Evolutionary conservation across 2,797 vertebrate species (phyloP), one percentile per base, ranked within the genome.

Genomic region (Fistularia tabacaria): DNA sequence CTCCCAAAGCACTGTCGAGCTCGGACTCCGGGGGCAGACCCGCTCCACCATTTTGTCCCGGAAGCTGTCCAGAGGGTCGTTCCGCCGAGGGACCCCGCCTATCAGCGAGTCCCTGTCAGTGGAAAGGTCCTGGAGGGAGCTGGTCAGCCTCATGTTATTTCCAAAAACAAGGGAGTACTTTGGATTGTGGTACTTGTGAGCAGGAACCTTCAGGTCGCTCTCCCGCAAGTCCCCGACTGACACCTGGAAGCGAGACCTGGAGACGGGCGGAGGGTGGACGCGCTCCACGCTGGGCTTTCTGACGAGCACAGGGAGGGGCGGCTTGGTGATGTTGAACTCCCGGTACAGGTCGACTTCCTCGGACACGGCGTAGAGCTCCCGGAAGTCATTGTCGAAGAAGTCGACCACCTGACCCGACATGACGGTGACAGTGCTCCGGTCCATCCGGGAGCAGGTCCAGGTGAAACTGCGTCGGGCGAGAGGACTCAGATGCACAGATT

Each of bases 161-260:
- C 93, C 92, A 6, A 93, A 85, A 45, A 96, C 95, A 70, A 99
- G 80, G 9, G 92, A 89, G 10, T 99, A 99, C 76, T 97, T 99
- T 8, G 97, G 97, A 62, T 97, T 98, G 87, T 98, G 94, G 45
- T 94, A 91, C 66, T 98, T 98, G 53, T 94, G 94, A 0, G 93
- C 92, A 9, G 95, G 95, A 0, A 95, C 93, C 59, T 86, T 88
- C 15, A 89, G 39, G 59, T 82, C 76, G 0, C 14, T 11, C 14
- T 45, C 77, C 25, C 64, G 75, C 6, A 79, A 74, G 38, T 90
- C 89, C 9, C 71, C 80, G 6, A 86, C 46, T 0, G 86, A 77
- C 0, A 87, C 75, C 38, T 92, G 90, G 59, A 92, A 92, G 49
- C 90, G 90, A 1, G 90, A 92, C 3, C 38, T 78, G 15, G 85